Percentiles rank a stretch among this genome's conserved stretches.
Conservation (phyloP, 2,888 invertebrate genomes). For the Yponomeuta malinellus region DNA sequence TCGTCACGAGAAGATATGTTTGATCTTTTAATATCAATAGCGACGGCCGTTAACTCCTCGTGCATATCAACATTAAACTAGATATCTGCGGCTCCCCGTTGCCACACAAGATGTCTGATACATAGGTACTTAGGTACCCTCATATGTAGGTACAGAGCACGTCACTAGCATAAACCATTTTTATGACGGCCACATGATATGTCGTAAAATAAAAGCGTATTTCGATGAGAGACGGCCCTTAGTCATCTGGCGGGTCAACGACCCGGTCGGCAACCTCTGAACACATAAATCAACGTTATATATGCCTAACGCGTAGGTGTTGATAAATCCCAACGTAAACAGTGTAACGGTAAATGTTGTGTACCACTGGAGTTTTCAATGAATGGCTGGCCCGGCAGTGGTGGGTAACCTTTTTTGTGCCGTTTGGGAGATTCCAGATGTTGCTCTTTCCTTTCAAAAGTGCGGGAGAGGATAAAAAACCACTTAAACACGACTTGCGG, state of each 20-base stretch:
- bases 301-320: neutral
- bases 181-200: slow-evolving; percentile 9
- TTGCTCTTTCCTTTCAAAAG: neutral
- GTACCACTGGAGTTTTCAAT: neutral
- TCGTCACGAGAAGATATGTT: no score
- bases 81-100: neutral
- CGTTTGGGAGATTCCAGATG: neutral
- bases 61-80: neutral
- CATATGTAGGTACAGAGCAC: neutral
- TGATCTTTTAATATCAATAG: no score
- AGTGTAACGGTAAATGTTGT: neutral
- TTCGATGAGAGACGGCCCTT: slow-evolving; percentile 22
- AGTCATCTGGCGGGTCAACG: slow-evolving; percentile 46
- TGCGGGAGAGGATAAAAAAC: neutral
- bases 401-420: neutral
- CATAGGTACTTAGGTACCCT: neutral
- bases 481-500: neutral
- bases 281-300: slow-evolving; percentile 9
- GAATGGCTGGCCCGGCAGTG: neutral
- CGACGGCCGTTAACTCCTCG: neutral
- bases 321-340: neutral
- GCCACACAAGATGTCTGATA: neutral
- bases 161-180: slow-evolving; percentile 12
- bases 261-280: slow-evolving; percentile 45
- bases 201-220: slow-evolving; percentile 11